Conservation (phyloP, 2,797 vertebrate genomes). For the Cirrhinus molitorella region DNA sequence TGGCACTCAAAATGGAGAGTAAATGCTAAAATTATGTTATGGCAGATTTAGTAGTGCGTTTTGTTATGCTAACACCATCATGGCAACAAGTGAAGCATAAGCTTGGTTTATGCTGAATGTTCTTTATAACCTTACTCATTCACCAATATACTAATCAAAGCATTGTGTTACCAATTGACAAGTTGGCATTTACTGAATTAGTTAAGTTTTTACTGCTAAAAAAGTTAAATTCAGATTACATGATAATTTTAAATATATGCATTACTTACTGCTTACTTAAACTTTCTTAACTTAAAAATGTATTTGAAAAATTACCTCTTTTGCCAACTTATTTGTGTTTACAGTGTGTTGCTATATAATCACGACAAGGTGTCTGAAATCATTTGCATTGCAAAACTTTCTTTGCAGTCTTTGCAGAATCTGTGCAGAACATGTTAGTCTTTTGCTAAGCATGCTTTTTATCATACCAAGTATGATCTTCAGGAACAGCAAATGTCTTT, state of each 20-base stretch:
- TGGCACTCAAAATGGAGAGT: neutral
- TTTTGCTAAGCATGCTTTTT: slow-evolving; percentile 10
- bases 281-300: neutral
- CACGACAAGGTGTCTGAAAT: neutral
- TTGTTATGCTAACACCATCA: neutral
- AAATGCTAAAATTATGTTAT: neutral
- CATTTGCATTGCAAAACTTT: slow-evolving; percentile 14
- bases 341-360: neutral
- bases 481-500: neutral
- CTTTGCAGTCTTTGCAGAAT: slow-evolving; percentile 4
- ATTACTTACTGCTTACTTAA: no score
- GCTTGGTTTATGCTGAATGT: neutral
- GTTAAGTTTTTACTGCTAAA: neutral
- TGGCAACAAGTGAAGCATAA: neutral
- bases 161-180: neutral
- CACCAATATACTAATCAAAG: neutral
- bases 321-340: neutral
- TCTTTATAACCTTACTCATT: neutral
- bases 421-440: slow-evolving; percentile 1
- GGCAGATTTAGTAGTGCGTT: neutral
- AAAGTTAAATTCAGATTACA: neutral
- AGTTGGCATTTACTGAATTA: neutral
- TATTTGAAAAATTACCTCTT: neutral
- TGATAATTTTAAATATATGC: neutral
- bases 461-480: slow-evolving; percentile 19